Conservation (phyloP, 2,797 vertebrate species). For the Microtus agrestis region DNA sequence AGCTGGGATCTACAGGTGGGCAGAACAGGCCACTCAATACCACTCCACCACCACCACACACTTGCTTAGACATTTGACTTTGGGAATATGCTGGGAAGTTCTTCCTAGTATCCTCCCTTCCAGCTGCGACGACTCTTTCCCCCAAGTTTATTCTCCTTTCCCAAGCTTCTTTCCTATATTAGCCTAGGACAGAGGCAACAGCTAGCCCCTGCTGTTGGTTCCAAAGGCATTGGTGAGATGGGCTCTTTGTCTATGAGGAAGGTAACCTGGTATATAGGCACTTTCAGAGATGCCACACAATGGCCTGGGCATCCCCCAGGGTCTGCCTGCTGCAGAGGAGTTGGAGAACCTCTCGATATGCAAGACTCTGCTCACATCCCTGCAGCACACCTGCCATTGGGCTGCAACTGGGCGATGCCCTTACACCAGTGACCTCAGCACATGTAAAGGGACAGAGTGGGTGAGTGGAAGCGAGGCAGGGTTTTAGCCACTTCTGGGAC, state of each 20-base stretch:
- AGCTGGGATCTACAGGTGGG: background rate
- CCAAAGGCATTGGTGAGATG: background rate
- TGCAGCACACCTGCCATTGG: background rate
- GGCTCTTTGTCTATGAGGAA: background rate
- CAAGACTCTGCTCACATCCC: rapidly evolving
- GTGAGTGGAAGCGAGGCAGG: background rate
- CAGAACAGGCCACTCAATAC: background rate
- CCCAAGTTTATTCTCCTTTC: background rate
- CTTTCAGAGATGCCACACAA: background rate
- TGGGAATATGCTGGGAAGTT: background rate
- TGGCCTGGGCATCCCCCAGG: rapidly evolving
- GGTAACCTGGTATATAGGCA: background rate
- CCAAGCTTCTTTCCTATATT: background rate
- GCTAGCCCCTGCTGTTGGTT: background rate
- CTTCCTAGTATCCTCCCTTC: background rate
- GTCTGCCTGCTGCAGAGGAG: background rate
- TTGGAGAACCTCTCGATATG: rapidly evolving
- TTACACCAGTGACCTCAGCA: background rate
- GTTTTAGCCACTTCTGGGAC: background rate
- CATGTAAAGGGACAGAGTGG: background rate
- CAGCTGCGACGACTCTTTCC: background rate
- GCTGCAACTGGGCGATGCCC: background rate
- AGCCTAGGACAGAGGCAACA: background rate
- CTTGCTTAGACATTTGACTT: background rate
- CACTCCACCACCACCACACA: background rate